A percentile compares a stretch with the other conserved stretches of the same genome.
These are phyloP conservation scores for Malacoctenus gilli DNA, from an alignment of 2,797 vertebrate species.

Conservation along the genomic window DNA sequence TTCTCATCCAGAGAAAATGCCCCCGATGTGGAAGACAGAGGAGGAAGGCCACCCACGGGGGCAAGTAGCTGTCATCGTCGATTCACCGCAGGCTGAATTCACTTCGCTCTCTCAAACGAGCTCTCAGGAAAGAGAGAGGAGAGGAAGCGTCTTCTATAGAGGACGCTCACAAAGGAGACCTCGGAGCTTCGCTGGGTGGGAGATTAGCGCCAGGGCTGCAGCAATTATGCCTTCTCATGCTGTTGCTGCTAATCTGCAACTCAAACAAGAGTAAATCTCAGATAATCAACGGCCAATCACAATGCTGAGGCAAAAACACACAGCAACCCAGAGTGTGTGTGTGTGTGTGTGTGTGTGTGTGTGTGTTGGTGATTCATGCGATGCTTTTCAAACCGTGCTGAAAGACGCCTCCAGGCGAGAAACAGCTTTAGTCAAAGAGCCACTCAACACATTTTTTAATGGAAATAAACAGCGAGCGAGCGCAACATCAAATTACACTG, in stretches of 20 bases:
- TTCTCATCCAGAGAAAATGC: slow-evolving; percentile 64
- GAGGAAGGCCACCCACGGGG: slow-evolving; percentile 76
- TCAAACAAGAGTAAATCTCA: slow-evolving; percentile 77
- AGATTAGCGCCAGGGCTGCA: slow-evolving; percentile 68
- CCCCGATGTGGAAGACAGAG: slow-evolving; percentile 53
- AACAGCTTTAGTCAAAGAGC: slow-evolving; percentile 62
- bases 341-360: slow-evolving; percentile 37
- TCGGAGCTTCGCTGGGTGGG: slow-evolving; percentile 67
- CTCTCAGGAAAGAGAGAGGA: slow-evolving; percentile 38
- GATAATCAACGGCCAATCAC: slow-evolving; percentile 75
- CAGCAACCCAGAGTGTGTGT: slow-evolving; percentile 58
- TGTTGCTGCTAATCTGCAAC: slow-evolving; percentile 77
- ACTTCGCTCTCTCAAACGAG: slow-evolving; percentile 69
- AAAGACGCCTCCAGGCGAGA: slow-evolving; percentile 62
- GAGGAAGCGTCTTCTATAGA: slow-evolving; percentile 64
- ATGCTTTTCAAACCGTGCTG: no score
- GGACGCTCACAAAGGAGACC: slow-evolving; percentile 70
- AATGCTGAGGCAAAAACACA: slow-evolving; percentile 72
- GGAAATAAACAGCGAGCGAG: slow-evolving; percentile 47
- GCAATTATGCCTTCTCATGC: slow-evolving; percentile 74
- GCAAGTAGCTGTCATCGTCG: slow-evolving; percentile 68
- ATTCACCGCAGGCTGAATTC: slow-evolving; percentile 68
- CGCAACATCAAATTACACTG: slow-evolving; percentile 42
- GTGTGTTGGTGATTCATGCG: slow-evolving; percentile 60
- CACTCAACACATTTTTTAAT: slow-evolving; percentile 50